Evolutionary conservation across 2,888 invertebrate genomes (phyloP), one percentile per base, ranked within the genome.

Genomic region (Drosophila kambysellisi): DNA sequence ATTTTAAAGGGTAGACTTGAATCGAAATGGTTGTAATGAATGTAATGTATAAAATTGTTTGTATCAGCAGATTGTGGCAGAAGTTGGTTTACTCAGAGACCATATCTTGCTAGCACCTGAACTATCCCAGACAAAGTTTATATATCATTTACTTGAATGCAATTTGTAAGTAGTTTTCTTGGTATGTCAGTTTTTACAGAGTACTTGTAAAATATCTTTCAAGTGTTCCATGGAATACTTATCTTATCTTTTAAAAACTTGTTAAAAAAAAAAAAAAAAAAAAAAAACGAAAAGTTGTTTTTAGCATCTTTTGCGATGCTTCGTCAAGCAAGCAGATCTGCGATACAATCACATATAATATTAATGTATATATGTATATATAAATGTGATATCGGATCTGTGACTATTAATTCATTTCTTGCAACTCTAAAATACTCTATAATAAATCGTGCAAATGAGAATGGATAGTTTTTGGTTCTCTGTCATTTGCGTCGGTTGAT

Each of bases 401-500:
- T 35, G n/a, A 9, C 5, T n/a, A 2, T 41, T 0, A 3, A 41
- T 0, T 25, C 2, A 8, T 15, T 25, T 8, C 15, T 25, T 2
- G 15, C 8, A 25, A 15, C 15, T 46, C 7, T 2, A 25, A 46
- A 25, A 46, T 46, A 46, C 20, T 15, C 20, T 46, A 15, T 4
- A 25, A 4, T 25, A 15, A 46, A 25, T 15, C 7, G 20, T 4
- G 8, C 7, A 7, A 25, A 15, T 15, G 12, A 1, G 7, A 20
- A 20, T 15, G 12, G 7, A 43, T 46, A 15, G 15, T 15, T 46
- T 4, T 25, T 15, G 4, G 43, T 20, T 43, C 5, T 29, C 20
- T 53, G 30, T 43, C 7, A 12, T 57, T 46, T 8, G 37, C 48
- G 66, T 29, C 37, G 50, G 30, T 39, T 66, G 56, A 25, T 32